Conservation (phyloP, 1,140 invertebrate species). For the Trichonephila clavipes region DNA sequence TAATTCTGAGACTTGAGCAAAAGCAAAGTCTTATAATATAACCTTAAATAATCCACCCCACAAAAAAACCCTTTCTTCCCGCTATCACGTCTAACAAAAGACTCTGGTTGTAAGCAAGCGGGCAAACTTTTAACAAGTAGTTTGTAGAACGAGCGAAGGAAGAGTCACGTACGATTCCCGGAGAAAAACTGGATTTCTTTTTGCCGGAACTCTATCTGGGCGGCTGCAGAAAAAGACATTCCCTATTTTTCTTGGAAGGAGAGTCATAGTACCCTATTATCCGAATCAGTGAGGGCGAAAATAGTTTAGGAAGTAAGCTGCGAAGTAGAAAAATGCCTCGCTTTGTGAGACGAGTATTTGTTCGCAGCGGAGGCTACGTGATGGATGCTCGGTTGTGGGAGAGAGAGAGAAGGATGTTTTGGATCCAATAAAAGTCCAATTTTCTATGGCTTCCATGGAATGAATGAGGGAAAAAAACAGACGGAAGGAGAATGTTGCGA, state of each 20-base stretch:
- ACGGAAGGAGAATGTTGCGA: neutral
- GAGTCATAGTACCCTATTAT: constrained; percentile 67
- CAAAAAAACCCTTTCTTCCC: neutral
- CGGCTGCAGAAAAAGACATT: constrained; percentile 13
- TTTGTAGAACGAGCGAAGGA: constrained; percentile 36
- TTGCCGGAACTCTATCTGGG: constrained; percentile 7
- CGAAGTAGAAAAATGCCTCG: constrained; percentile 42
- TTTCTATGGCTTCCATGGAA: neutral
- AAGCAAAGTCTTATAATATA: neutral
- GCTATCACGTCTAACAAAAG: neutral
- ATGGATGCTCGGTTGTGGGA: neutral
- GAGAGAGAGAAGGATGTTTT: constrained; percentile 19
- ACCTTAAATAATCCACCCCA: neutral
- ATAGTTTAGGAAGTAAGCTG: constrained; percentile 67
- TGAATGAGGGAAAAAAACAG: neutral
- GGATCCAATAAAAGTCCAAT: constrained; percentile 31
- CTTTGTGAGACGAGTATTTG: neutral
- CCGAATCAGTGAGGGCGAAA: constrained; percentile 65
- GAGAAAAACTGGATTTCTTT: constrained; percentile 36
- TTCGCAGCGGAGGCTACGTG: neutral
- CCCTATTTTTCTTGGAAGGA: constrained; percentile 37
- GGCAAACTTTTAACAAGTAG: constrained; percentile 59
- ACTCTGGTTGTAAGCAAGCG: neutral
- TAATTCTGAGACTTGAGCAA: neutral
- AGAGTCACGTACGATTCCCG: constrained; percentile 23